Evolutionary conservation across 2,888 invertebrate species (phyloP).

Genomic region (Epinotia brunnichana): DNA sequence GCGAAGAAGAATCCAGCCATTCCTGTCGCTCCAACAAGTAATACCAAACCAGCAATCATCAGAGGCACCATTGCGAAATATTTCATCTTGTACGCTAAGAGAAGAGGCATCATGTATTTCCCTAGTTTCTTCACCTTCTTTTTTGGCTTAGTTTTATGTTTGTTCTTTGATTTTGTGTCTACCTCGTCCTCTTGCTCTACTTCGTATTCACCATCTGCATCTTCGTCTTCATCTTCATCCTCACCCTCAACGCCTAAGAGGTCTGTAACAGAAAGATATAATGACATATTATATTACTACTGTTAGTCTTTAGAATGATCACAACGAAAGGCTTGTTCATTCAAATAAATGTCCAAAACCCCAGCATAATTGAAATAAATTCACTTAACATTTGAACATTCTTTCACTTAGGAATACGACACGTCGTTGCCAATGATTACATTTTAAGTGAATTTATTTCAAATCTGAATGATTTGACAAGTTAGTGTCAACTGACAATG

Average conservation of each 20-base stretch:
- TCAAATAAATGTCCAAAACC: no score
- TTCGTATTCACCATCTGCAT: slow-evolving; percentile 49
- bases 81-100: slow-evolving; percentile 92
- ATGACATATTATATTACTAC: neutral
- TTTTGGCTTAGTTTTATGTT: slow-evolving; percentile 6
- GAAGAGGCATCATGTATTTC: slow-evolving; percentile 88
- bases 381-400: no score
- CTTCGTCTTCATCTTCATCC: slow-evolving; percentile 56
- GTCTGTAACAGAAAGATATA: slow-evolving; percentile 57
- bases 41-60: slow-evolving; percentile 87
- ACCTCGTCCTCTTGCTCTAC: slow-evolving; percentile 42
- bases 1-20: slow-evolving; percentile 95
- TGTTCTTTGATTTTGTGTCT: slow-evolving; percentile 26
- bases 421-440: no score
- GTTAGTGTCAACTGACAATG: no score
- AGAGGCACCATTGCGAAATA: slow-evolving; percentile 91
- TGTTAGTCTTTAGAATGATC: no score
- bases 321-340: no score
- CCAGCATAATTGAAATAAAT: no score
- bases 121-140: slow-evolving; percentile 84
- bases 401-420: no score
- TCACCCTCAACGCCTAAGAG: slow-evolving; percentile 70
- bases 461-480: no score
- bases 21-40: slow-evolving; percentile 90
- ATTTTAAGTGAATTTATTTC: no score